Base-by-base conservation (phyloP, 92 coral and sea anemone genomes). In the Zoanthus sansibaricus region DNA sequence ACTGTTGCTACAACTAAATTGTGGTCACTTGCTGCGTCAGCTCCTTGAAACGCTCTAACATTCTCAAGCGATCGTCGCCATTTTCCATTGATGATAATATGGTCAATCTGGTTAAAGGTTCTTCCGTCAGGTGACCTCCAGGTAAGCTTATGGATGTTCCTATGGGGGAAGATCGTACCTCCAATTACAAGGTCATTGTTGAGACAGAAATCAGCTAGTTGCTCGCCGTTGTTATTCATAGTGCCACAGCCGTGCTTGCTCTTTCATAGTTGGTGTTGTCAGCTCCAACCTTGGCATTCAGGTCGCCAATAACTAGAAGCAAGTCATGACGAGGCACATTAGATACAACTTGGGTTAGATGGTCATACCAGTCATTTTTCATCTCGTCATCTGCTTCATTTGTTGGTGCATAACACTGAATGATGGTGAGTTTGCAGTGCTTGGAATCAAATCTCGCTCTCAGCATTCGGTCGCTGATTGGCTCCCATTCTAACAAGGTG, bases 101-200 rank as follows among this genome's bases (percentile, higher is more conserved):
- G 75, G 86, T 82, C 75, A 47, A 82, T 82, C 75, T 82, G 86
- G 87, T 83, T 83, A 11, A 15, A 17, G 3, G 78, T 70, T n/a
- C 31, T 44, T 13, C 77, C 68, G 47, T 69, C 77, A 9, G 78
- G 87, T 20, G 87, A 83, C 15, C 15, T 70, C 87, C 77, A 83
- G 10, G 78, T 83, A 9, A 12, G 9, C 37, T 71, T 83, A 30
- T 83, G 51, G 6, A 83, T 69, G 52, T 14, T 82, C 52, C 42
- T 82, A 42, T 82, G 75, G 6, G 86, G 86, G 58, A 82, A 82
- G 73, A 82, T 67, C 11, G 64, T 46, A 46, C 76, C 76, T 32
- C 51, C 86, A 37, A 73, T 69, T 25, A 70, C 46, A 70, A 25
- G 31, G 75, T 70, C 12, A 9, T 70, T 70, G 13, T 70, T 10